phyloP scores from a whole-genome alignment of 2,113 vertebrate genomes.

The Benitochromis conjunctus region DNA sequence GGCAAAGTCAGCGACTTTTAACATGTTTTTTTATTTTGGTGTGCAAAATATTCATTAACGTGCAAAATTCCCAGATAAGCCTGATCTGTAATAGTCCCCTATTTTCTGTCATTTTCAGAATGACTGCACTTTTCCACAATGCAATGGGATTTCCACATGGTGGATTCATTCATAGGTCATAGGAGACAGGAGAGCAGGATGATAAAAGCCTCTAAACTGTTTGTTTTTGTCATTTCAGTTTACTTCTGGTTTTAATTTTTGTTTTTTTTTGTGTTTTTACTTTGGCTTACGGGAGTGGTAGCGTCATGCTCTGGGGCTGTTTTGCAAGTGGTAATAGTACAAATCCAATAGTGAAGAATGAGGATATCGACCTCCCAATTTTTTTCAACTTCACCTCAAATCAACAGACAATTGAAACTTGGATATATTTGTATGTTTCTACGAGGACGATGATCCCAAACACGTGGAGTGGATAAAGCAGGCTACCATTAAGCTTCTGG shows the following conservation, averaged over 20 bases:
- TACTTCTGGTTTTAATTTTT: background rate
- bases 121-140: background rate
- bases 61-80: background rate
- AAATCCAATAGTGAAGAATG: background rate
- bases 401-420: background rate
- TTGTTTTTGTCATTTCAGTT: background rate
- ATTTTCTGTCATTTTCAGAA: background rate
- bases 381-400: background rate
- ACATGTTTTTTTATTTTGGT: background rate
- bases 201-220: background rate
- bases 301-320: background rate
- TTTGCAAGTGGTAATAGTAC: background rate
- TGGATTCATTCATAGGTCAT: background rate
- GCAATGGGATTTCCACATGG: background rate
- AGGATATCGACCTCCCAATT: fast-evolving
- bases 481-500: background rate
- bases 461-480: fast-evolving
- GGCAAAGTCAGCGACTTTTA: background rate
- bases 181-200: fast-evolving
- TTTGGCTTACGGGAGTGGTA: background rate
- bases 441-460: background rate
- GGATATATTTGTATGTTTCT: background rate
- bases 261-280: background rate
- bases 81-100: background rate
- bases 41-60: background rate